Conservation (phyloP, 2,888 invertebrate species). For the Iselma pallidipennis region DNA sequence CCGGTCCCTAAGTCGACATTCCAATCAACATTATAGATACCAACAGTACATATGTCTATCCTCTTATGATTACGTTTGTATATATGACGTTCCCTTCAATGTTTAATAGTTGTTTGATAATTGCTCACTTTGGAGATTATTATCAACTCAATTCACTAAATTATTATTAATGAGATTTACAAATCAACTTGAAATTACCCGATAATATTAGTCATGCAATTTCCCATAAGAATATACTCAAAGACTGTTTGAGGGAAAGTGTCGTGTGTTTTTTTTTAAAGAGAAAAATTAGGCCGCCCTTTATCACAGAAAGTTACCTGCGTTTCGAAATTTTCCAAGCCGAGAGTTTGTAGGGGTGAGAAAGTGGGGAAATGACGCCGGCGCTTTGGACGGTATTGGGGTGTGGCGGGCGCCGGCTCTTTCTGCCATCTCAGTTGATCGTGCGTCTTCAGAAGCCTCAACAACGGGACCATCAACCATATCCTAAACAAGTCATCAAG, state of each 20-base stretch:
- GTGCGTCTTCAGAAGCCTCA: conserved; percentile 47
- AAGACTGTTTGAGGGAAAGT: too few species aligned
- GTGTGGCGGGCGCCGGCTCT: conserved; percentile 54
- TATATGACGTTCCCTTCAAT: neutral
- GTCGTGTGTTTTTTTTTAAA: too few species aligned
- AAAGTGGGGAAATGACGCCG: conserved; percentile 46
- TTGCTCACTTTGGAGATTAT: conserved; percentile 26
- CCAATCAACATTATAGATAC: conserved; percentile 27
- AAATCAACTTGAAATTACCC: neutral
- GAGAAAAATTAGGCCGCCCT: neutral
- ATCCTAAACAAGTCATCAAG: neutral
- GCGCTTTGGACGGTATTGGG: conserved; percentile 51
- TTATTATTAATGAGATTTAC: conserved; percentile 29
- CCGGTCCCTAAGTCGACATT: conserved; percentile 29
- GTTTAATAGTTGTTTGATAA: conserved; percentile 21
- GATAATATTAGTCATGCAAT: neutral
- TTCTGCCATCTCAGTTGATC: conserved; percentile 51
- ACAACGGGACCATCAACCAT: conserved; percentile 27
- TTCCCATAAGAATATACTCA: neutral
- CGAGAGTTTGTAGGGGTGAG: conserved; percentile 26
- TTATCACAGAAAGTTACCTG: conserved; percentile 24
- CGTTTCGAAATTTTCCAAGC: conserved; percentile 33
- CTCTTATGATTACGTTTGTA: neutral
- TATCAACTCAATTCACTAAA: conserved; percentile 30
- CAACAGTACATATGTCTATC: conserved; percentile 8